Percentiles rank a stretch among this genome's conserved stretches.
phyloP scores from a whole-genome alignment of 2,113 vertebrate genomes.

The Seriola rivoliana region DNA sequence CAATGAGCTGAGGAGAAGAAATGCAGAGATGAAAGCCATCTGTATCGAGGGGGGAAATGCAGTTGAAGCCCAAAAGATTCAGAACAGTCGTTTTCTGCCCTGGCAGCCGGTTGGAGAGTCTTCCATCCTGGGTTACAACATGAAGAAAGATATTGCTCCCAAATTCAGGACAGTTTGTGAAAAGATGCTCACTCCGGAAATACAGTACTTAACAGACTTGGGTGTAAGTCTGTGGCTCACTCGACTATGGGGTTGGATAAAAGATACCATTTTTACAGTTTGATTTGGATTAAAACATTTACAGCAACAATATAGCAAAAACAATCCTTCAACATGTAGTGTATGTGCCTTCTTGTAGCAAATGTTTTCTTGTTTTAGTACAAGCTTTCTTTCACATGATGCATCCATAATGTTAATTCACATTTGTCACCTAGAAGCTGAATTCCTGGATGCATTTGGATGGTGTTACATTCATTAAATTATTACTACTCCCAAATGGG shows the following conservation, averaged over 20 bases:
- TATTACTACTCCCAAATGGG: not conserved
- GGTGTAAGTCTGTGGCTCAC: constrained; percentile 95
- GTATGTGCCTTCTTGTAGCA: not conserved
- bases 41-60: constrained; percentile 89
- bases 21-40: constrained; percentile 88
- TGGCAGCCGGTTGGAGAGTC: constrained; percentile 95
- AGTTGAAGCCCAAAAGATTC: constrained; percentile 88
- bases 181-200: constrained; percentile 96
- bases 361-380: not conserved
- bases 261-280: constrained; percentile 36
- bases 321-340: not conserved
- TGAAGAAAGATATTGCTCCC: constrained; percentile 87
- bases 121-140: constrained; percentile 95
- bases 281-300: not conserved
- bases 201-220: constrained; percentile 92
- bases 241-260: constrained; percentile 89
- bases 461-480: not conserved
- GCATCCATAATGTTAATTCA: not conserved
- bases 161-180: constrained; percentile 88
- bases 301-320: not conserved
- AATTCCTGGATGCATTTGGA: not conserved
- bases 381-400: not conserved
- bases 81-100: constrained; percentile 89
- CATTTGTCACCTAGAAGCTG: not conserved
- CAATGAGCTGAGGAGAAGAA: constrained; percentile 84